Base-by-base conservation (phyloP, 2,113 vertebrate genomes). In the Stigmatopora nigra region DNA sequence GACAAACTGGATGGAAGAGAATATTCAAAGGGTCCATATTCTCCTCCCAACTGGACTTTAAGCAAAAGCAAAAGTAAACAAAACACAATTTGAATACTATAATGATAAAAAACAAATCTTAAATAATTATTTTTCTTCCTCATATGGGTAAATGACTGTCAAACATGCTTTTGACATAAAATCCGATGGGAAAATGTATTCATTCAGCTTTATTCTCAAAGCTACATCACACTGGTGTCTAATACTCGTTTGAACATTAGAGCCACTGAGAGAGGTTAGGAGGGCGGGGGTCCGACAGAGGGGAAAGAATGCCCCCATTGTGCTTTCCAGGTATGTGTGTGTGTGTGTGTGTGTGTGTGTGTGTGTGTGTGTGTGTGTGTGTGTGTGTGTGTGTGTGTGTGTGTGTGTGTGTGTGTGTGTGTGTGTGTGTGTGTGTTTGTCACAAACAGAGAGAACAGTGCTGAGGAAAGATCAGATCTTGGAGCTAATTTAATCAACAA, bases 401-500 rank as follows among this genome's bases (percentile, higher is more conserved):
- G 86, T 88, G 83, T 85, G 78, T 82, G 75, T 85, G 85, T 87
- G 86, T 88, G 83, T 85, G 78, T 82, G 75, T 85, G 85, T 87
- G 86, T 88, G 83, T 85, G 78, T 82, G 75, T 85, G 83, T 85
- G 78, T 82, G 75, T 85, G 75, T 80, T 72, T 84, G 84, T 78
- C 71, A 81, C 73, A 83, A 81, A 77, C 69, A 84, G 68, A 81
- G 68, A 67, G 83, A 74, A 63, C 31, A 46, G 8, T 19, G 19
- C 58, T n/a, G 47, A 56, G 58, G 73, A 60, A 60, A 51, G 76
- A 78, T 82, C 75, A 85, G 85, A 83, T 86, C 87, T 86, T 88
- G 83, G 85, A 86, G 81, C 81, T 87, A 85, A 41, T 86, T 87
- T 87, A 76, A 88, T 85, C 85, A 87, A 88, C 81, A 86, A 72